A percentile compares a stretch with the other conserved stretches of the same genome.
Evolutionary conservation across 2,888 invertebrate species (phyloP).

Genomic region (Drosophila diplacantha): DNA sequence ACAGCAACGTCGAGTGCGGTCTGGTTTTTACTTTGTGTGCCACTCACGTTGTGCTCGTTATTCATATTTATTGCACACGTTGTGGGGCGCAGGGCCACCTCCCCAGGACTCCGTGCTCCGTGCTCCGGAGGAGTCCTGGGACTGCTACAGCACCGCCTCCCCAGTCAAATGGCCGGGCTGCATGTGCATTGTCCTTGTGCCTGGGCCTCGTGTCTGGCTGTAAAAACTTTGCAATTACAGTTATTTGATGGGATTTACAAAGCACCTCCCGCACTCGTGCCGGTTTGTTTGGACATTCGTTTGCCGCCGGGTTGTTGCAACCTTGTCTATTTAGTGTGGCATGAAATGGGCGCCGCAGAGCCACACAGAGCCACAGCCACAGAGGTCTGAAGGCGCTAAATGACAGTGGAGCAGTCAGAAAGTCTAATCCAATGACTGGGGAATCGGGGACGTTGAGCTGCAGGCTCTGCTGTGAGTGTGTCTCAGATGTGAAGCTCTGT

Average conservation of each 20-base stretch:
- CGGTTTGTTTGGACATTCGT: conserved; percentile 63
- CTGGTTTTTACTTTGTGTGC: conserved; percentile 66
- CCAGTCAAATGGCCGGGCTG: conserved; percentile 58
- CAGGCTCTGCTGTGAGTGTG: conserved; percentile 5
- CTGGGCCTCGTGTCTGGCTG: conserved; percentile 59
- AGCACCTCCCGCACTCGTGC: conserved; percentile 44
- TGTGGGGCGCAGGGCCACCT: conserved; percentile 29
- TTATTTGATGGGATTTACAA: conserved; percentile 71
- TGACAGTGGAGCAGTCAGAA: conserved; percentile 35
- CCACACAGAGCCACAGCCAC: conserved; percentile 5
- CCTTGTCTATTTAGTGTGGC: conserved; percentile 45
- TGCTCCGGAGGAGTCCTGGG: conserved; percentile 20
- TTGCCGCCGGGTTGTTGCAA: conserved; percentile 58
- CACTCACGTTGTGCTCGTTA: conserved; percentile 73
- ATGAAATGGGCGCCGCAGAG: conserved; percentile 22
- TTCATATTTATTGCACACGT: conserved; percentile 74
- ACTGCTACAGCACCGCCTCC: conserved; percentile 25
- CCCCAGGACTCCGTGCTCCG: background rate
- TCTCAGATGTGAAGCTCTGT: conserved; percentile 2
- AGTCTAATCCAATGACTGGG: conserved; percentile 17
- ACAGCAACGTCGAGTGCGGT: conserved; percentile 28
- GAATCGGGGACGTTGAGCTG: conserved; percentile 17
- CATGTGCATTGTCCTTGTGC: conserved; percentile 61
- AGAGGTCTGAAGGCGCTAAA: conserved; percentile 47
- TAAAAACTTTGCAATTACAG: conserved; percentile 73